These are phyloP conservation scores for Coptotermes formosanus DNA, from an alignment of 1,140 invertebrate genomes.

Conservation along the genomic window DNA sequence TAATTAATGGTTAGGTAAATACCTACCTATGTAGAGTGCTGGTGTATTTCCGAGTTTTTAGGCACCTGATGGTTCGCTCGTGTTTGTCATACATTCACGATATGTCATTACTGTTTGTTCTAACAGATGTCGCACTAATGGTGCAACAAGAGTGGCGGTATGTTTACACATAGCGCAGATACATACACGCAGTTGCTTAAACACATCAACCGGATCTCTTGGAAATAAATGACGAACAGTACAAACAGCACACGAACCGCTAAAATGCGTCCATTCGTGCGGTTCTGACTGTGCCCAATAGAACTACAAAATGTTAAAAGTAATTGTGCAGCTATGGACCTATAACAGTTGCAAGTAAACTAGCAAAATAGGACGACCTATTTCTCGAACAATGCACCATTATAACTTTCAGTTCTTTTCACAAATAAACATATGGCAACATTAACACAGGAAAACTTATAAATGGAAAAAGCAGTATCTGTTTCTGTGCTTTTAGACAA, in stretches of 20 bases:
- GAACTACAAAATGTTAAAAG: background rate
- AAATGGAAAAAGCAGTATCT: no score
- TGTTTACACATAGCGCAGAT: background rate
- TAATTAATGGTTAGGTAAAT: conserved; percentile 5
- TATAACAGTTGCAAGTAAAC: background rate
- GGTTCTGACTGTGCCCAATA: background rate
- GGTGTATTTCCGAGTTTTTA: background rate
- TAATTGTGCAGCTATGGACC: background rate
- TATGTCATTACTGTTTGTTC: conserved; percentile 1
- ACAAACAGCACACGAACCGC: background rate
- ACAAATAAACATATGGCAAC: background rate
- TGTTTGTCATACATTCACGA: background rate
- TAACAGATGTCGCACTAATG: background rate
- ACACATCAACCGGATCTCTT: background rate
- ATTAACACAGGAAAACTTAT: background rate
- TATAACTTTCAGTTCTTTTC: background rate
- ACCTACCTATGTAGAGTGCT: background rate
- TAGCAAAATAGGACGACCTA: background rate
- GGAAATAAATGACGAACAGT: background rate
- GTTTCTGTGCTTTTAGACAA: no score
- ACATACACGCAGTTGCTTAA: background rate
- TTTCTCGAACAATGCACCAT: background rate
- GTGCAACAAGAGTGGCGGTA: background rate
- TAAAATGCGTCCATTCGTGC: background rate
- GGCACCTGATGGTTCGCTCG: background rate